Base-by-base conservation (phyloP, 1,140 invertebrate genomes). In the Heliconius eleuchia region DNA sequence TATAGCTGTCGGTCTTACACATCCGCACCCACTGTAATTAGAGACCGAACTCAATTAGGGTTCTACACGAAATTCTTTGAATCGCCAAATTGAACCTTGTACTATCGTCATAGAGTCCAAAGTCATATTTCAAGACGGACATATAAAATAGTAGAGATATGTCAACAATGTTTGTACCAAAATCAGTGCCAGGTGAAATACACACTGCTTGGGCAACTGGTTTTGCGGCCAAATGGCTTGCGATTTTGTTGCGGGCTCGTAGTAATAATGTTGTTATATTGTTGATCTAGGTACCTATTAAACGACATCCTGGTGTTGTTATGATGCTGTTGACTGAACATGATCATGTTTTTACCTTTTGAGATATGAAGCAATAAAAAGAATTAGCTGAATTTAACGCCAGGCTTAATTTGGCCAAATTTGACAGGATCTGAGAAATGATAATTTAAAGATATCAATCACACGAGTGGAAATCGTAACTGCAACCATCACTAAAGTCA, bases 161-260 rank as follows among this genome's bases (percentile, higher is more conserved):
- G 60, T 74, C 30, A 30, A 73, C 46, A 71, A 70, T 75, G 78
- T 46, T 70, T 74, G 60, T 60, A 71, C 60, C 60, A 23, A 52
- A 79, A 79, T 79, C 78, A 75, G 73, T 79, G 78, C 71, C 73
- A 75, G 78, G 73, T 75, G 78, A 52, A 75, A 75, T 74, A 76
- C 39, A 76, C 37, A 66, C 74, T 57, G 60, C 73, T 79, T 75
- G 60, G 8, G 30, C 66, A 71, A 74, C 66, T 74, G 66, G 71
- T 79, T 79, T 79, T 72, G 78, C 66, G 78, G 78, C 30, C 16
- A 30, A 30, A 71, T 19, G 66, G 30, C 39, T 71, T 71, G 60
- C 34, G 23, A 73, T 27, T 42, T 46, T 16, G 39, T 60, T 66
- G 60, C 60, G 60, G n/a, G 23, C 11, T 23, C n/a, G 0, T 60